Evolutionary conservation across 2,888 invertebrate genomes (phyloP).

Genomic region (Leptinotarsa haldemani): DNA sequence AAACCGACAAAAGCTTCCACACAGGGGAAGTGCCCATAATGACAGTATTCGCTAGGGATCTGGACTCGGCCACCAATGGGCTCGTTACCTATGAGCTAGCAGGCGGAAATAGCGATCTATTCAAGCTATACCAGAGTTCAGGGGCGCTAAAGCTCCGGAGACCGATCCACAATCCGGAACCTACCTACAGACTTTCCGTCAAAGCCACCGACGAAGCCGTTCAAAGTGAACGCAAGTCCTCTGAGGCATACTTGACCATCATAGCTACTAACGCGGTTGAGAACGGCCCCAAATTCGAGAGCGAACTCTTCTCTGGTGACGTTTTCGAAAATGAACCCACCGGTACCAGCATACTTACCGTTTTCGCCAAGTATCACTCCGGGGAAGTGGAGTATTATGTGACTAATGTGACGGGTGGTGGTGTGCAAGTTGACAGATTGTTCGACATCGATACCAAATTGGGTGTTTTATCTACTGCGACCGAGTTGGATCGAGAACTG

Average conservation of each 20-base stretch:
- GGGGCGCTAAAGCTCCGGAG: slow-evolving; percentile 78
- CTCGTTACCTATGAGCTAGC: slow-evolving; percentile 90
- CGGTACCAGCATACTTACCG: slow-evolving; percentile 86
- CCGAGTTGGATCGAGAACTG: slow-evolving; percentile 84
- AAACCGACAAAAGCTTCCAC: slow-evolving; percentile 65
- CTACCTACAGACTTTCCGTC: slow-evolving; percentile 84
- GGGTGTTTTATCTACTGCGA: slow-evolving; percentile 89
- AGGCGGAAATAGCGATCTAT: slow-evolving; percentile 81
- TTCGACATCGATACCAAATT: slow-evolving; percentile 92
- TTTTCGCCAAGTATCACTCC: slow-evolving; percentile 77
- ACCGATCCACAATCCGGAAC: slow-evolving; percentile 73
- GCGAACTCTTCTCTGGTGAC: slow-evolving; percentile 77
- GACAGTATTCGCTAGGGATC: slow-evolving; percentile 85
- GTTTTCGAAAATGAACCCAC: slow-evolving; percentile 91
- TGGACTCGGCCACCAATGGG: slow-evolving; percentile 92
- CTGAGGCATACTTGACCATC: slow-evolving; percentile 87
- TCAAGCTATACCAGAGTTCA: slow-evolving; percentile 83
- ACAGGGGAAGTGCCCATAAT: slow-evolving; percentile 77
- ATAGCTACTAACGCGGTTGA: slow-evolving; percentile 75
- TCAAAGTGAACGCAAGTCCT: slow-evolving; percentile 86
- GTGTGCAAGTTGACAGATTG: slow-evolving; percentile 84
- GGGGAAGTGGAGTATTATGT: slow-evolving; percentile 89
- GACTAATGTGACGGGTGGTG: slow-evolving; percentile 82
- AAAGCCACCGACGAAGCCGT: slow-evolving; percentile 94
- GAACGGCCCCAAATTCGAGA: slow-evolving; percentile 71